Evolutionary conservation across 1,140 invertebrate genomes (phyloP).

Genomic region (Tribolium castaneum): DNA sequence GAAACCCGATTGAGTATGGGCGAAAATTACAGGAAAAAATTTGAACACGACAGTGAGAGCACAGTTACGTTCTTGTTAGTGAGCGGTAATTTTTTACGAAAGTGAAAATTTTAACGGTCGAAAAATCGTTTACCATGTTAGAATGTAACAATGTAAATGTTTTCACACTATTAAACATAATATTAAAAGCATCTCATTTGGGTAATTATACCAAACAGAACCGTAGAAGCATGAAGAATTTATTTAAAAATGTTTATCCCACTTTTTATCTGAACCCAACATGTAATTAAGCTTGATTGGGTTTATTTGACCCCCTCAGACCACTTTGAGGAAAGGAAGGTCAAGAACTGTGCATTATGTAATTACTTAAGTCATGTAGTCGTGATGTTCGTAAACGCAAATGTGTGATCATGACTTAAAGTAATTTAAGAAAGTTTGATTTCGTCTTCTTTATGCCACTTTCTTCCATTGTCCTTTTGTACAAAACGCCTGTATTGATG

Average conservation of each 20-base stretch:
- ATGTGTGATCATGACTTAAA: neutral
- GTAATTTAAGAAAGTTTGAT: neutral
- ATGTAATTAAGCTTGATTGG: neutral
- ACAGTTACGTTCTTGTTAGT: neutral
- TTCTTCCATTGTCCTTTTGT: too few species aligned
- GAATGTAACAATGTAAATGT: conserved; percentile 2
- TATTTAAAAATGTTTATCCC: neutral
- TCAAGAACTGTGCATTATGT: neutral
- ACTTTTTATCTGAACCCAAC: neutral
- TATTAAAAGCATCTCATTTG: neutral
- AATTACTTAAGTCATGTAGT: neutral
- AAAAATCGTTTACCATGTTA: conserved; percentile 1
- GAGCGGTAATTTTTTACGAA: conserved; percentile 25
- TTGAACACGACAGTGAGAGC: conserved; percentile 22
- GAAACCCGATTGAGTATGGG: neutral
- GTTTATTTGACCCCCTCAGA: neutral
- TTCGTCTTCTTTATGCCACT: neutral
- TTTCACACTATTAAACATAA: neutral
- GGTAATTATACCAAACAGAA: neutral
- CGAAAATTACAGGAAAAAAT: conserved; percentile 5
- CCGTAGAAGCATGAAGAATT: neutral
- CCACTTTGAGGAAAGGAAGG: neutral
- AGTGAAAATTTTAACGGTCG: conserved; percentile 24
- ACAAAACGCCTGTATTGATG: too few species aligned
- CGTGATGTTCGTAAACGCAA: neutral